These are phyloP conservation scores for Salticus scenicus DNA, from an alignment of 2,888 invertebrate genomes.

Conservation along the genomic window DNA sequence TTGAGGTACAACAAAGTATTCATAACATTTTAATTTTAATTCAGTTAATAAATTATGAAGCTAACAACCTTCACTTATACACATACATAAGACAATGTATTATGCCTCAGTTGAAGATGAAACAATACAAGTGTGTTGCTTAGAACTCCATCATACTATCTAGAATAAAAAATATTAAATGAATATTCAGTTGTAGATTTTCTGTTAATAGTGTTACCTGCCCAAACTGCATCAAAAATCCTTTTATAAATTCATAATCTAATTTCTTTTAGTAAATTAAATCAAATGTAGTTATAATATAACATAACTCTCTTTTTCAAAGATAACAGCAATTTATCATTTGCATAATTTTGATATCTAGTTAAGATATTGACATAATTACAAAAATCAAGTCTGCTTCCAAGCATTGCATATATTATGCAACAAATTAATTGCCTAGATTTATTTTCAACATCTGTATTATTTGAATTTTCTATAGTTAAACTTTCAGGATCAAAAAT, in stretches of 20 bases:
- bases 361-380: conserved; percentile 23
- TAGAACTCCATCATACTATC: neutral
- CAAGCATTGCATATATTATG: conserved; percentile 26
- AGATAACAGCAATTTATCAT: neutral
- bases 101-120: neutral
- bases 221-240: conserved; percentile 3
- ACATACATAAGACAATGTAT: neutral
- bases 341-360: conserved; percentile 7
- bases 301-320: neutral
- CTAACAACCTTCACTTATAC: neutral
- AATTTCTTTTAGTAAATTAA: neutral
- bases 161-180: neutral
- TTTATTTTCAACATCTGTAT: conserved; percentile 15
- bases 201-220: neutral
- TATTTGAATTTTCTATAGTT: neutral
- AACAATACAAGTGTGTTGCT: neutral
- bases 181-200: neutral
- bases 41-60: no score
- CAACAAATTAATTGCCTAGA: conserved; percentile 27
- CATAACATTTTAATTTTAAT: no score
- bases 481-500: neutral
- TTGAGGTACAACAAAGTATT: neutral
- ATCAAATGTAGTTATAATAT: neutral
- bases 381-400: conserved; percentile 21
- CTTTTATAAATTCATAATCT: neutral